Base-by-base conservation (phyloP, 2,797 vertebrate species). In the Oreonectes daqikongensis region DNA sequence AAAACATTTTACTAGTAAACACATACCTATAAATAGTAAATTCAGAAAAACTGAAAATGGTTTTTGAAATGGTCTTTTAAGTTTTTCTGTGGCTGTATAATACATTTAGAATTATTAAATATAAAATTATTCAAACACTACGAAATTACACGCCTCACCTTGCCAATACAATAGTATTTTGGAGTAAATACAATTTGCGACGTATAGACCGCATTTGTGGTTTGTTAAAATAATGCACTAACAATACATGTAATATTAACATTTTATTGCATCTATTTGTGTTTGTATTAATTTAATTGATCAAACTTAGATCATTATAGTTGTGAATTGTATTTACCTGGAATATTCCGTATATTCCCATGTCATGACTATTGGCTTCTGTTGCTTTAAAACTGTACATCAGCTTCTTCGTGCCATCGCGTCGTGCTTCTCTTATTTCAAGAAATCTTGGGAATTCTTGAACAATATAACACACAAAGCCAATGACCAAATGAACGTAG, bases 401-500 rank as follows among this genome's bases (percentile, higher is more conserved):
- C 14, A n/a, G 17, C 20, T 48, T 35, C 59, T 57, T 4, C 14
- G 8, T 64, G 44, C 10, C 12, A 15, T 30, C n/a, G 18, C 7
- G 10, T 28, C 69, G 9, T 20, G 38, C 53, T 18, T 2, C 55
- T 5, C 26, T 6, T 57, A 12, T 55, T 59, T 44, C 2, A 48
- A n/a, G n/a, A 26, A 12, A 14, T 57, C 40, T 17, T 15, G 65
- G 22, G 14, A 38, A 17, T 35, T 38, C 26, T 46, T 11, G 26
- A 26, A 20, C 9, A 68, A 69, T 20, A 40, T 17, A 6, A 28
- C 26, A n/a, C 52, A 60, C 40, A 69, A 81, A 66, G 82, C 82
- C 81, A 81, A 32, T 85, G 89, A 87, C 87, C 78, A 82, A 84
- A 84, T 83, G 78, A 75, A 30, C 35, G n/a, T 8, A 20, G 28